phyloP scores from a whole-genome alignment of 2,797 vertebrate species.

The Danio jaintianensis region DNA sequence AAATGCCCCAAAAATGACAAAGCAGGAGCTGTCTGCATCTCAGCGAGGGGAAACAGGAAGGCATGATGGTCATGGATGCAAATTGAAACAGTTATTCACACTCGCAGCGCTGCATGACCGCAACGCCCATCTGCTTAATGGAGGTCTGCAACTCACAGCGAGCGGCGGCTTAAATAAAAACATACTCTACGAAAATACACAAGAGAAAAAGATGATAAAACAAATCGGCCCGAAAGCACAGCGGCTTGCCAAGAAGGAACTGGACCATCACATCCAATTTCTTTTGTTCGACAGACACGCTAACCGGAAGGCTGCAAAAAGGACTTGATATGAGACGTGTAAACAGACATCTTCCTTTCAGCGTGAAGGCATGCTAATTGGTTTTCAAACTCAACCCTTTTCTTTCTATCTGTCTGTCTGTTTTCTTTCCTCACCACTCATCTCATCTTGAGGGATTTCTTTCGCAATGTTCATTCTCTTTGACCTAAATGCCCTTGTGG shows the following conservation, averaged over 20 bases:
- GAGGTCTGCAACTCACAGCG: conserved; percentile 44
- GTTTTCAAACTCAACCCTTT: conserved; percentile 35
- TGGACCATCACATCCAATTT: conserved; percentile 79
- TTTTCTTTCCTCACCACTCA: conserved; percentile 46
- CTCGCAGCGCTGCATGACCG: conserved; percentile 44
- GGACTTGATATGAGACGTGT: conserved; percentile 57
- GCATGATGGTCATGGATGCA: conserved; percentile 57
- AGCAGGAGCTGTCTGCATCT: conserved; percentile 35
- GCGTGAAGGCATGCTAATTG: conserved; percentile 68
- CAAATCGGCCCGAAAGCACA: conserved; percentile 56
- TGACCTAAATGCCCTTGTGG: conserved; percentile 63
- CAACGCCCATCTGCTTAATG: conserved; percentile 45
- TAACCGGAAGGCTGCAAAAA: conserved; percentile 51
- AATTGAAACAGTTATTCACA: conserved; percentile 55
- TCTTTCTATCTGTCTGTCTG: conserved; percentile 35
- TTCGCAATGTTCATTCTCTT: conserved; percentile 51
- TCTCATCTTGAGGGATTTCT: conserved; percentile 48
- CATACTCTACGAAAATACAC: conserved; percentile 58
- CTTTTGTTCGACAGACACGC: conserved; percentile 63
- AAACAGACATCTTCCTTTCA: conserved; percentile 74
- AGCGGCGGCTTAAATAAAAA: conserved; percentile 68
- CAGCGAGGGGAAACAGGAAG: conserved; percentile 52
- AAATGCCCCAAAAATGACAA: conserved; percentile 14
- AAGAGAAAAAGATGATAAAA: conserved; percentile 21
- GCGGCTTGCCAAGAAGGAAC: conserved; percentile 75